Base-by-base conservation (phyloP, 2,113 vertebrate species). In the Albula goreensis region DNA sequence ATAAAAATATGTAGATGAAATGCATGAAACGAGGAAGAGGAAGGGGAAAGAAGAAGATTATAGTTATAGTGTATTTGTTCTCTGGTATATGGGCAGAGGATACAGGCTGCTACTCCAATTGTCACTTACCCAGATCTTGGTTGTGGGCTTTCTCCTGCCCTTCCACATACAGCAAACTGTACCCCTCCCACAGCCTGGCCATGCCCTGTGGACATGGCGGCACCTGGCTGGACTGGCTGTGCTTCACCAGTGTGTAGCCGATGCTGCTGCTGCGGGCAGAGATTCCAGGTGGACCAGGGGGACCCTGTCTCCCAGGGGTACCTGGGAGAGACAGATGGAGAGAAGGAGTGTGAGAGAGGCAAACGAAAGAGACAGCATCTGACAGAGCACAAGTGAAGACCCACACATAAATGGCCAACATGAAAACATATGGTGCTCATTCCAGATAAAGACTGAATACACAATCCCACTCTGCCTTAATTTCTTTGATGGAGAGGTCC, bases 81-180 rank as follows among this genome's bases (percentile, higher is more conserved):
- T n/a, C 70, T 31, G 22, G 70, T 74, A 22, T 31, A 3, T 74
- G 94, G 95, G 92, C 92, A 95, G 31, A 97, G 97, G 41, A 99
- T 95, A 0, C 92, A 15, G 22, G 48, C 83, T 17, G 50, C 57
- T n/a, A 15, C 22, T 91, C 96, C 95, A 48, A 96, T 96, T 0
- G 93, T 95, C 51, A 88, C 95, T 93, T 91, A 99, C 98, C 97
- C 0, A 99, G 94, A 80, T 99, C 98, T 92, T 99, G 98, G 95
- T 98, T 99, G 93, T 99, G 98, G 1, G 97, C 94, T 91, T 99
- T 99, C 87, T 99, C 98, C 92, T 99, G 98, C 0, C 98, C 98
- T 89, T 99, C 97, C 91, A 99, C 97, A 0, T 97, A 99, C 50
- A 99, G 88, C 86, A 99, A 91, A 79, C 98, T 99, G 96, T 97